These are phyloP conservation scores for Drosophila emarginata DNA, from an alignment of 2,888 invertebrate genomes.

Conservation along the genomic window DNA sequence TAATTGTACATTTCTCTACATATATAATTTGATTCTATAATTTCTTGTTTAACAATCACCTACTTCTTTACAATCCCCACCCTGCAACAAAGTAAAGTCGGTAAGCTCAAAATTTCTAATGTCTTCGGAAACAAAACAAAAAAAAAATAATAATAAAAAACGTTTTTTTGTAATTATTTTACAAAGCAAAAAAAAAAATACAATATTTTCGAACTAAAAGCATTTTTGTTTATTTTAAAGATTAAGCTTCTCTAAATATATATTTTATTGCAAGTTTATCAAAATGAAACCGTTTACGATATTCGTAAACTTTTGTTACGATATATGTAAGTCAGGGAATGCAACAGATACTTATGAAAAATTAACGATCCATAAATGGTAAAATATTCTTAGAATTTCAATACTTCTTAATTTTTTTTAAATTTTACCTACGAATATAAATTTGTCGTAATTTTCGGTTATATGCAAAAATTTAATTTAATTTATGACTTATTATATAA, in stretches of 20 bases:
- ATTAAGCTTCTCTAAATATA: neutral
- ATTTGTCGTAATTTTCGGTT: neutral
- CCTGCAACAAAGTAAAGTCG: constrained; percentile 39
- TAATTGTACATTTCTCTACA: constrained; percentile 46
- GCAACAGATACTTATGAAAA: neutral
- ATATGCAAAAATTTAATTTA: neutral
- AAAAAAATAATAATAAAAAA: constrained; percentile 29
- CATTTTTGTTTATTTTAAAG: neutral
- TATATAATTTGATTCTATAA: constrained; percentile 25
- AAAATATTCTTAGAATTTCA: too few species aligned
- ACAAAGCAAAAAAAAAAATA: constrained; percentile 62
- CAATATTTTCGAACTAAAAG: constrained; percentile 67
- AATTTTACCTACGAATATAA: too few species aligned
- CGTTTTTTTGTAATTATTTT: constrained; percentile 70
- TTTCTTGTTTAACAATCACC: constrained; percentile 18
- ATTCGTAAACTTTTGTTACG: neutral
- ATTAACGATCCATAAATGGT: too few species aligned
- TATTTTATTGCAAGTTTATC: neutral
- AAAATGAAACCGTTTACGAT: neutral
- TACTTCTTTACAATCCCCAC: neutral
- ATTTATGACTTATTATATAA: too few species aligned
- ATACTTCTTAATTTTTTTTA: too few species aligned
- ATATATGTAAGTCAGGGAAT: neutral
- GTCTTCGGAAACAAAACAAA: constrained; percentile 56
- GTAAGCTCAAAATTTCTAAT: constrained; percentile 64